These are phyloP conservation scores for Propsilocerus akamusi DNA, from an alignment of 1,140 invertebrate genomes.

Conservation along the genomic window DNA sequence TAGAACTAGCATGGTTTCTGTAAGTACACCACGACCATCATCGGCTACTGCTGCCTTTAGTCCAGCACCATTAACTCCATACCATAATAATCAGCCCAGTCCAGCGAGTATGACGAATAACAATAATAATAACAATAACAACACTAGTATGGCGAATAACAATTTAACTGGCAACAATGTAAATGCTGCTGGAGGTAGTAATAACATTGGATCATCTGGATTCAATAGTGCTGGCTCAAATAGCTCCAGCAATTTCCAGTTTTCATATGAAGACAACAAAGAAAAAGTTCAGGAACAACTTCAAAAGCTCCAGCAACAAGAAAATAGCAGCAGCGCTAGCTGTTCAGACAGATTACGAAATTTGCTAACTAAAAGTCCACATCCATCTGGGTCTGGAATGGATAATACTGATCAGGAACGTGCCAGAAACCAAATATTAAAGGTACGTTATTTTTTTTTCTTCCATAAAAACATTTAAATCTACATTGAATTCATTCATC, in stretches of 20 bases:
- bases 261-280: conserved; percentile 14
- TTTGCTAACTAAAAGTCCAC: conserved; percentile 32
- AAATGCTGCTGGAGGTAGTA: conserved; percentile 2
- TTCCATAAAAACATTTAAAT: no score
- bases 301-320: conserved; percentile 10
- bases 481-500: no score
- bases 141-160: conserved; percentile 4
- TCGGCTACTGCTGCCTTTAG: conserved; percentile 21
- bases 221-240: conserved; percentile 15
- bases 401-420: conserved; percentile 26
- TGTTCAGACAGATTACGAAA: conserved; percentile 44
- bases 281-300: conserved; percentile 24
- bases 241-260: conserved; percentile 16
- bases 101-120: conserved; percentile 28
- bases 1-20: conserved; percentile 21
- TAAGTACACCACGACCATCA: conserved; percentile 19
- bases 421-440: conserved; percentile 13
- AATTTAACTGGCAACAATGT: neutral
- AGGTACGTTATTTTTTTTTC: conserved; percentile 6
- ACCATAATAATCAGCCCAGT: conserved; percentile 21
- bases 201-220: conserved; percentile 16
- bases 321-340: conserved; percentile 26
- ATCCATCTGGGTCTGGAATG: conserved; percentile 16
- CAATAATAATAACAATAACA: conserved; percentile 24
- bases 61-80: conserved; percentile 21